Base-by-base conservation (phyloP, 2,888 invertebrate species). In the Biston betularia region DNA sequence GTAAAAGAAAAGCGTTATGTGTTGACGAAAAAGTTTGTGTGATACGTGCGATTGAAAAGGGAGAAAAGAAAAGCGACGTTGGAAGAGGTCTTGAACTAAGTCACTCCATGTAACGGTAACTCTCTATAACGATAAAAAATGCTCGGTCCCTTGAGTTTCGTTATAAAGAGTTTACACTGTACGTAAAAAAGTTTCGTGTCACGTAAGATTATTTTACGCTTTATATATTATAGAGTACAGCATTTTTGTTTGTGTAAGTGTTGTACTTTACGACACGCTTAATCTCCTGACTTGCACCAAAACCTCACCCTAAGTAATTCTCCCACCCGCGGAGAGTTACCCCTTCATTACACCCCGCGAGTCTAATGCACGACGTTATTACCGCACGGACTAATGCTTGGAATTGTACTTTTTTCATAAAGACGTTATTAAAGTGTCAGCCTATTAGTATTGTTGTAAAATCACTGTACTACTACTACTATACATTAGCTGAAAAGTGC, bases 281-380 rank as follows among this genome's bases (percentile, higher is more conserved):
- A 55, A 69, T 65, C 78, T 74, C 60, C n/a, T 71, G 59, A 50
- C 75, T 83, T 76, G 72, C 45, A 70, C 81, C 79, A 79, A 67
- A 63, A 74, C 71, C 73, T 74, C 75, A 69, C 80, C 81, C 82
- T 83, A 82, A 83, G 85, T 87, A 87, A 86, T 86, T 86, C 85
- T 75, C 83, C 86, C 83, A 74, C 83, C 82, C 83, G 75, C 74
- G 79, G 81, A 87, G 89, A 91, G 88, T 90, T 89, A 92, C 90
- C 91, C 91, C 88, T 89, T 90, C 87, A 90, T 90, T 87, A 87
- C 87, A 86, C 88, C 88, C 82, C 81, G 83, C 84, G 76, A 80
- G 80, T 84, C 85, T 89, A 92, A 92, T 89, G 90, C 90, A 89
- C 87, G 89, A 86, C 89, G 90, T 89, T 90, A 90, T 90, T 90